phyloP scores from a whole-genome alignment of 1,140 invertebrate species.

The Cheumatopsyche charites region DNA sequence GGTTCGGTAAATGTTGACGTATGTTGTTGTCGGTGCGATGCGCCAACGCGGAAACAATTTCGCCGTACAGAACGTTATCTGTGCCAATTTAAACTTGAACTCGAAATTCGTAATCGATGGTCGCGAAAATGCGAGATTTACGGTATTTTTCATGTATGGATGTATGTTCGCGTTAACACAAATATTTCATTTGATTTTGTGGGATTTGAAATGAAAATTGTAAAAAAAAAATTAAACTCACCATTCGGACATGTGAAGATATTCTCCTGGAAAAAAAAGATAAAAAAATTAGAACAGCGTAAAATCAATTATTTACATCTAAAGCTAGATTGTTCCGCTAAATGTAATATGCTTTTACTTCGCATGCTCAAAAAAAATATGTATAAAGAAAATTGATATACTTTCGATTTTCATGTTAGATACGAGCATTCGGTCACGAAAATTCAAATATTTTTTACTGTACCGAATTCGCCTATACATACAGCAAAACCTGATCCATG shows the following conservation, averaged over 20 bases:
- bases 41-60: slow-evolving; percentile 50
- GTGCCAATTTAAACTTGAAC: slow-evolving; percentile 9
- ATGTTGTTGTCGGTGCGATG: slow-evolving; percentile 50
- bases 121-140: slow-evolving; percentile 21
- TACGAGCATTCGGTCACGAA: slow-evolving; percentile 34
- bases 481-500: slow-evolving; percentile 35
- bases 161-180: too few relatives aligned
- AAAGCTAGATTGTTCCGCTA: too few relatives aligned
- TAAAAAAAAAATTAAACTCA: slow-evolving; percentile 56
- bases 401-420: slow-evolving; percentile 37
- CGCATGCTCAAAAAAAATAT: background rate
- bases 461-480: slow-evolving; percentile 18
- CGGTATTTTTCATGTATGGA: slow-evolving; percentile 14
- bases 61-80: slow-evolving; percentile 36
- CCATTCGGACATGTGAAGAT: slow-evolving; percentile 72
- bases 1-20: slow-evolving; percentile 36
- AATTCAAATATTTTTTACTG: slow-evolving; percentile 25
- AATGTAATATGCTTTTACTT: too few relatives aligned
- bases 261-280: slow-evolving; percentile 65
- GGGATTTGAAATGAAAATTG: too few relatives aligned
- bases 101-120: slow-evolving; percentile 39
- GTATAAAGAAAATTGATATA: slow-evolving; percentile 8
- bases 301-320: slow-evolving; percentile 22
- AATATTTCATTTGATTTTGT: too few relatives aligned
- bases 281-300: slow-evolving; percentile 38